Conservation (phyloP, 2,113 vertebrate species). For the Apodemus sylvaticus region DNA sequence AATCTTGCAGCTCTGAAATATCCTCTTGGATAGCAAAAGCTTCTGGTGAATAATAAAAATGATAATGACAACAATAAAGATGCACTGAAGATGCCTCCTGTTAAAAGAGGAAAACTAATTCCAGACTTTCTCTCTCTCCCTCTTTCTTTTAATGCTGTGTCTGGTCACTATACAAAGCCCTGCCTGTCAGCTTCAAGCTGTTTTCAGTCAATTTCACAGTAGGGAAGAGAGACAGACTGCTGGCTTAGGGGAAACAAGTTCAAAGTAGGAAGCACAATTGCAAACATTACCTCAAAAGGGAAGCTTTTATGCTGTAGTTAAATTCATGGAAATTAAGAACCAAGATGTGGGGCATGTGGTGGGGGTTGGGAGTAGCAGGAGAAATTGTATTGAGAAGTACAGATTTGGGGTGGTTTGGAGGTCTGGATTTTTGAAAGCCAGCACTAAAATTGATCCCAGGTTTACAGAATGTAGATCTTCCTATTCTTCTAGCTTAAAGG, state of each 20-base stretch:
- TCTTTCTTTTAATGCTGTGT: conserved; percentile 20
- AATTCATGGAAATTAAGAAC: conserved; percentile 4
- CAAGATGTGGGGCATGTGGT: not conserved
- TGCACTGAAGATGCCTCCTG: conserved; percentile 25
- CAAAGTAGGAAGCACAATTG: conserved; percentile 45
- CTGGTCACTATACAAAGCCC: not conserved
- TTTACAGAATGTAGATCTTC: not conserved
- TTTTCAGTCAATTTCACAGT: conserved; percentile 68
- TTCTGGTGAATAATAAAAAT: conserved; percentile 35
- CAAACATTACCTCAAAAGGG: conserved; percentile 24
- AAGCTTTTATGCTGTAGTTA: not conserved
- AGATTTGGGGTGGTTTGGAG: not conserved
- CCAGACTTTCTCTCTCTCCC: conserved; percentile 24
- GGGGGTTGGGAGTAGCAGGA: accelerated
- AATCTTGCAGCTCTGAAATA: not conserved
- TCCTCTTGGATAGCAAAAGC: not conserved
- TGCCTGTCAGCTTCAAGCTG: conserved; percentile 47
- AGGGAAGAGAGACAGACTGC: conserved; percentile 42
- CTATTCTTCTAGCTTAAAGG: not conserved
- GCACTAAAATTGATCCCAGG: too few species aligned
- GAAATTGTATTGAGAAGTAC: not conserved
- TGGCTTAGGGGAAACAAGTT: conserved; percentile 52
- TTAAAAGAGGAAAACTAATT: conserved; percentile 10
- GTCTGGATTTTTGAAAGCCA: not conserved
- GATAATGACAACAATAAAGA: conserved; percentile 47